Evolutionary conservation across 2,113 vertebrate species (phyloP), one percentile per base, ranked within the genome.

Genomic region (Antigone vipio): DNA sequence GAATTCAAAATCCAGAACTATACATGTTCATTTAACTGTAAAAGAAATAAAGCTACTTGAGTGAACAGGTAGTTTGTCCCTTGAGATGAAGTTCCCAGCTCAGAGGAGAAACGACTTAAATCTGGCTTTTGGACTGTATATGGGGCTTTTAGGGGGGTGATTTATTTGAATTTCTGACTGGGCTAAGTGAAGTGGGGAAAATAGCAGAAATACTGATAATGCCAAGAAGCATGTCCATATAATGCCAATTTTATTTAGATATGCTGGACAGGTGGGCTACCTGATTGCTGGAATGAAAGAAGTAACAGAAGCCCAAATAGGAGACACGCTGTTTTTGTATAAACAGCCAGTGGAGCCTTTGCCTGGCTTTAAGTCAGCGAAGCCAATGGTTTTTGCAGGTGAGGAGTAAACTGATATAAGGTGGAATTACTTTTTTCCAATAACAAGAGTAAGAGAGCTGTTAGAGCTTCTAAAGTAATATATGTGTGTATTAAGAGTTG

Each of bases 361-460:
- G 82, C 99, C 99, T 47, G 99, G 99, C 56, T 99, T 99, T 94
- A 99, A 99, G 97, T 99, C 99, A 60, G 99, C 98, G 91, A 99
- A 99, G 96, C 98, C 99, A 96, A 99, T 99, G 99, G 99, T 99
- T 88, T 99, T 99, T 97, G 99, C 99, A 98, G 99, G 99, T 99
- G 98, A 98, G 98, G 85, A 95, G 79, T 63, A 80, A 85, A 94
- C 64, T 71, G 67, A 59, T 93, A 75, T 20, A 45, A 96, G 69
- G 47, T 80, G 38, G 86, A 80, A 83, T 75, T 45, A 74, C 2
- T 80, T 82, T 84, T 71, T 75, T 55, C 32, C 8, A 62, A 16
- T 81, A 79, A 38, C 13, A 73, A 86, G 44, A 91, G 29, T 49
- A 63, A 62, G 59, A 81, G 15, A 85, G 26, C 34, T 86, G 20